Base-by-base conservation (phyloP, 2,113 vertebrate genomes). In the Amblyopsis rosae region DNA sequence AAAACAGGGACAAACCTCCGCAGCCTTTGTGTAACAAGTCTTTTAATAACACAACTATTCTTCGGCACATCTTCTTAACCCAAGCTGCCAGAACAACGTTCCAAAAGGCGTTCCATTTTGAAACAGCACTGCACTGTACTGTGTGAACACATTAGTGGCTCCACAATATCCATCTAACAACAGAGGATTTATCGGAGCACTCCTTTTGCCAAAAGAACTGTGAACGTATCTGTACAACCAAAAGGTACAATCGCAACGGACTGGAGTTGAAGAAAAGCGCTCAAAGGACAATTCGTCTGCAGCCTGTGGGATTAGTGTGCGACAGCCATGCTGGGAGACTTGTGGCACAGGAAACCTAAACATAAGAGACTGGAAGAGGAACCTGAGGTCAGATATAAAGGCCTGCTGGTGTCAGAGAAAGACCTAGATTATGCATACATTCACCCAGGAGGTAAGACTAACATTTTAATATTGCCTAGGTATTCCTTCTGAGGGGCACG, bases 401-500 rank as follows among this genome's bases (percentile, higher is more conserved):
- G 96, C 59, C 94, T 92, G 57, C 63, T 96, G 86, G 94, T 98
- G 73, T 94, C 93, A 0, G 96, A 98, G 92, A 93, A 81, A 72
- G 93, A 96, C 67, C 93, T 99, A 61, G 93, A 90, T 72, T 96
- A 93, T 66, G 92, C 90, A 62, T 95, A 95, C 61, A 88, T 94
- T 71, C 91, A 86, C 66, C 95, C 96, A 13, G 95, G 95, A 96
- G 97, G 96, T 99, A 96, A 96, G 96, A 70, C 62, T 19, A 17
- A 72, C 62, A 15, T 9, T n/a, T 26, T 12, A 45, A 51, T 41
- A 41, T 26, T 26, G 59, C 26, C 26, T 26, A 26, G 26, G 26
- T 26, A 26, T 26, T 26, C 1, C 2, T 26, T 26, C 26, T 26
- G 26, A 26, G 26, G 26, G 2, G 26, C 26, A 26, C 26, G 26